Evolutionary conservation across 2,113 vertebrate species (phyloP).

Genomic region (Corynorhinus townsendii): DNA sequence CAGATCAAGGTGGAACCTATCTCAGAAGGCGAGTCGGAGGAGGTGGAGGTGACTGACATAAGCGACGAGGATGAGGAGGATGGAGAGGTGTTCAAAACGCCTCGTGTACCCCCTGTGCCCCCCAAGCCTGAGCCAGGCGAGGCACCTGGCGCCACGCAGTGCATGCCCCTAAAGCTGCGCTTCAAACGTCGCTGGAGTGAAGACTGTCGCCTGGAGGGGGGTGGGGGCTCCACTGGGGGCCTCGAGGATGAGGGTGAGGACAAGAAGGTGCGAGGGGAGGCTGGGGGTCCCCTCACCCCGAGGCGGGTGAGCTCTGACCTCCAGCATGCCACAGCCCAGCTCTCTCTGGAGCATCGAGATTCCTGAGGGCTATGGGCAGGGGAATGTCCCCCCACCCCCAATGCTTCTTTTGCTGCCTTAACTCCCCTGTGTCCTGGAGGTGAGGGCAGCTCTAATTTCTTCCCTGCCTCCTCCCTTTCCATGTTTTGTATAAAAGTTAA

Average conservation of each 20-base stretch:
- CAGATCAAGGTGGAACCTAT: constrained; percentile 94
- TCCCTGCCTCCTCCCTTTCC: background rate
- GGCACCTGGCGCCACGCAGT: constrained; percentile 70
- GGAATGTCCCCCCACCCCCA: constrained; percentile 6
- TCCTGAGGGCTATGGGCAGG: constrained; percentile 77
- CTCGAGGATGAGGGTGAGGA: constrained; percentile 86
- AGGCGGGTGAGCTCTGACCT: constrained; percentile 88
- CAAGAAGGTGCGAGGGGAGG: constrained; percentile 71
- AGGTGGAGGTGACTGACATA: constrained; percentile 93
- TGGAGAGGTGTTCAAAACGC: constrained; percentile 92
- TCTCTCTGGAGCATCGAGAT: constrained; percentile 89
- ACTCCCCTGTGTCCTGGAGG: constrained; percentile 47
- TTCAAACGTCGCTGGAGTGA: constrained; percentile 95
- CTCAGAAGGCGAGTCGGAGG: constrained; percentile 87
- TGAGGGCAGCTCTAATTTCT: constrained; percentile 50
- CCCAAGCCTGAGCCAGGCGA: constrained; percentile 52
- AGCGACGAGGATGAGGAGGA: constrained; percentile 89
- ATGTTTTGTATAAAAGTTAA: constrained; percentile 69
- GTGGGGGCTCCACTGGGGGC: constrained; percentile 78
- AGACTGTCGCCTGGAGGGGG: constrained; percentile 91
- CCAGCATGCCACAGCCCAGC: constrained; percentile 90
- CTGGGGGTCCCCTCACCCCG: constrained; percentile 65
- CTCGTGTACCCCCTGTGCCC: constrained; percentile 78
- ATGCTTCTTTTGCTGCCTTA: constrained; percentile 73
- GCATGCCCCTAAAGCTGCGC: constrained; percentile 92